phyloP scores from a whole-genome alignment of 2,113 vertebrate genomes.

The Sceloporus tristichus region DNA sequence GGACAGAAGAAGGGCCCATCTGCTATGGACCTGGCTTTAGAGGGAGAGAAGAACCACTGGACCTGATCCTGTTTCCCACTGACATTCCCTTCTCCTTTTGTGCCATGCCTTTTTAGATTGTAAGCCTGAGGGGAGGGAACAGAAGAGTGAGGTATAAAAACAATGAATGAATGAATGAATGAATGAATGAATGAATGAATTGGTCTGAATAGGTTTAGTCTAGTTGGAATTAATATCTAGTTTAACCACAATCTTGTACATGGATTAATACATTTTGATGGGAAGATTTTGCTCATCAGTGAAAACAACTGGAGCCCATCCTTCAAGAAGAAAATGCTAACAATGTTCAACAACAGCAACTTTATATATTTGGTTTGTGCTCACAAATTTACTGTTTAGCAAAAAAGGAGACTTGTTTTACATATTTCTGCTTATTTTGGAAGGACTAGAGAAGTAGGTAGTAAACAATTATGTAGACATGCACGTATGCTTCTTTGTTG shows the following conservation, averaged over 20 bases:
- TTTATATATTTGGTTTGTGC: not conserved
- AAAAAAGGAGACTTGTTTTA: not conserved
- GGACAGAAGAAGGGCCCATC: too few relatives aligned
- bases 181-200: too few relatives aligned
- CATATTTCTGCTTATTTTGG: not conserved
- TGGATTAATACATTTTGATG: not conserved
- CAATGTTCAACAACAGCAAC: not conserved
- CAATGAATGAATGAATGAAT: too few relatives aligned
- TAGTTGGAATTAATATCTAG: too few relatives aligned
- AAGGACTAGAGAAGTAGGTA: not conserved
- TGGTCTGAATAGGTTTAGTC: not conserved
- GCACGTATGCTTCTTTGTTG: not conserved
- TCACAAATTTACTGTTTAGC: not conserved
- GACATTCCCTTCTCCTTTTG: too few relatives aligned
- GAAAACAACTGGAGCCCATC: not conserved
- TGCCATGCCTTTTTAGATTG: too few relatives aligned
- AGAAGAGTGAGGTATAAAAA: too few relatives aligned
- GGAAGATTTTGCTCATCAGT: not conserved
- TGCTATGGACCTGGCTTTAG: too few relatives aligned
- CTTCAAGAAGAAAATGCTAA: not conserved
- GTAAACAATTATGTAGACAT: not conserved
- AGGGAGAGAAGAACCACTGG: too few relatives aligned
- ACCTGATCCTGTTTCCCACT: too few relatives aligned
- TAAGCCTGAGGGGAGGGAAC: too few relatives aligned
- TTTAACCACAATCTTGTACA: not conserved